Evolutionary conservation across 1,140 invertebrate species (phyloP), one percentile per base, ranked within the genome.

Genomic region (Aphidius ervi): DNA sequence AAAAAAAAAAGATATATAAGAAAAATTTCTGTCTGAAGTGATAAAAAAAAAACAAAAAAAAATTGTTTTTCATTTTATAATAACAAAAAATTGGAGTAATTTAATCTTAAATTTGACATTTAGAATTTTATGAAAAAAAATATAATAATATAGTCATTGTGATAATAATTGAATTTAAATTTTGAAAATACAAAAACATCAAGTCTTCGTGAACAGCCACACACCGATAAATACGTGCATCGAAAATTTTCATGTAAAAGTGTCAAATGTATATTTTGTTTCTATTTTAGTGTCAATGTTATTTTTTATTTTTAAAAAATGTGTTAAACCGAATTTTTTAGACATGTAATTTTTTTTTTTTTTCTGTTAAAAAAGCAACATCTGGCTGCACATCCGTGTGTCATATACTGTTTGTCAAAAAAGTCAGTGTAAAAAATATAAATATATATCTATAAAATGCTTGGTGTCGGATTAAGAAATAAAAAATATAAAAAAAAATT

Each of bases 141-240:
- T 43, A 46, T 46, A 46, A 46, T 46, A 46, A 31, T 39, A 42
- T 23, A 43, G 23, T 31, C 23, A 31, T 1, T 31, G 2, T 56
- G 53, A 56, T 49, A 52, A 56, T 49, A 42, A 61, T 56, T 56
- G 46, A 61, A 57, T 43, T 41, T 49, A 50, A 49, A 58, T 20
- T 56, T 20, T 48, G 61, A 31, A 20, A 53, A 50, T 10, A 56
- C n/a, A 65, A 58, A 59, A 62, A 65, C 60, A 65, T 46, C 41
- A 52, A 63, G 61, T 63, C 64, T 56, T 63, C 61, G 64, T 65
- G 64, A 65, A 63, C 61, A 67, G 59, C 63, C 65, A 64, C 63
- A 62, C 59, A 61, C 59, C 61, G 63, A 63, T 60, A 67, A 60
- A 67, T 54, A 65, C 59, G 61, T 64, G 66, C 66, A 61, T 63